Evolutionary conservation across 2,888 invertebrate species (phyloP).

Genomic region (Protonemura montana): DNA sequence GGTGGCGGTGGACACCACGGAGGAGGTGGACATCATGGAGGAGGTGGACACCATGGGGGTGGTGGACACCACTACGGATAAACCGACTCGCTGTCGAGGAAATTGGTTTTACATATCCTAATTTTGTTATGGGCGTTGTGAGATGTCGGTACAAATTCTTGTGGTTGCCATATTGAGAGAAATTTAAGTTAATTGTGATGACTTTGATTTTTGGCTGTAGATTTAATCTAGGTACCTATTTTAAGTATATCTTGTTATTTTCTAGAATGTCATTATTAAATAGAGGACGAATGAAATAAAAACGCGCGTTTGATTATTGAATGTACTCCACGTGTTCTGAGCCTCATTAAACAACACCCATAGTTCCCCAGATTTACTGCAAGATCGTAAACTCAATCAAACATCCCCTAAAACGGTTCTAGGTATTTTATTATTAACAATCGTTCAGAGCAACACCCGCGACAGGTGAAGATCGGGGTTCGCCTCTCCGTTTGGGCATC

Average conservation of each 20-base stretch:
- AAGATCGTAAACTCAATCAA: too few relatives aligned
- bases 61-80: slow-evolving; percentile 27
- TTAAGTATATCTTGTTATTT: too few relatives aligned
- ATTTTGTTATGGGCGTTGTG: background rate
- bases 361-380: too few relatives aligned
- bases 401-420: too few relatives aligned
- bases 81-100: background rate
- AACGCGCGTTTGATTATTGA: background rate
- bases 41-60: slow-evolving; percentile 13
- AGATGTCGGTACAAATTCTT: background rate
- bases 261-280: too few relatives aligned
- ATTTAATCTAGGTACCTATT: too few relatives aligned
- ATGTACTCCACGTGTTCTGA: too few relatives aligned
- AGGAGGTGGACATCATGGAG: background rate
- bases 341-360: too few relatives aligned
- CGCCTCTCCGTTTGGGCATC: too few relatives aligned
- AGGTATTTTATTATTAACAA: too few relatives aligned
- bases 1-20: background rate
- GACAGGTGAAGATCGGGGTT: too few relatives aligned
- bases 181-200: background rate
- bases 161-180: background rate
- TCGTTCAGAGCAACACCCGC: too few relatives aligned
- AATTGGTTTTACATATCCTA: background rate
- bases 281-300: background rate
- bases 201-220: background rate